phyloP scores from a whole-genome alignment of 2,888 invertebrate species.

The Caradrina kadenii region DNA sequence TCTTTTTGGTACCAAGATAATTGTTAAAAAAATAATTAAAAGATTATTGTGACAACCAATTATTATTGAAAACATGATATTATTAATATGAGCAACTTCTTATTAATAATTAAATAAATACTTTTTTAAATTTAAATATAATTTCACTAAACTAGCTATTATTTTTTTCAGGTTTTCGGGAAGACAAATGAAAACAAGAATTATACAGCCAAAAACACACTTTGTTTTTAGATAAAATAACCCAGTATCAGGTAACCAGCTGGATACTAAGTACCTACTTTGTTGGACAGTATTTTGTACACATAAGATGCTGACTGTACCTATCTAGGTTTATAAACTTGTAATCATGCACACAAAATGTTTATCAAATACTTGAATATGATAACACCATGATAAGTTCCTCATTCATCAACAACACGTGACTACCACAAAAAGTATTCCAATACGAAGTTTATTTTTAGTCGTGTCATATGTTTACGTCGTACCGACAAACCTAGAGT shows the following conservation, averaged over 20 bases:
- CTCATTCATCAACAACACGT: slow-evolving; percentile 31
- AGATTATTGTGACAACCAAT: background rate
- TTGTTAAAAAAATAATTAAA: background rate
- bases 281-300: slow-evolving; percentile 33
- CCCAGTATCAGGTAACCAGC: background rate
- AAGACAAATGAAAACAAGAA: background rate
- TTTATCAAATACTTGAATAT: slow-evolving; percentile 32
- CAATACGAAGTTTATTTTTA: slow-evolving; percentile 79
- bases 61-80: background rate
- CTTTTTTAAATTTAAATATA: too few species aligned
- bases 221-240: background rate
- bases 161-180: background rate
- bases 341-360: slow-evolving; percentile 1
- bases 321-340: background rate
- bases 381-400: slow-evolving; percentile 29
- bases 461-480: slow-evolving; percentile 81
- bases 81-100: background rate
- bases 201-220: slow-evolving; percentile 4
- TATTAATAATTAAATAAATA: too few species aligned
- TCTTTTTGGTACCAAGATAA: background rate
- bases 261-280: background rate
- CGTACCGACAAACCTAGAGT: slow-evolving; percentile 69
- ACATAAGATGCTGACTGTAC: slow-evolving; percentile 27
- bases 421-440: slow-evolving; percentile 65
- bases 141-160: too few species aligned